Conservation (phyloP, 2,113 vertebrate species). For the Campylomormyrus tamandua region DNA sequence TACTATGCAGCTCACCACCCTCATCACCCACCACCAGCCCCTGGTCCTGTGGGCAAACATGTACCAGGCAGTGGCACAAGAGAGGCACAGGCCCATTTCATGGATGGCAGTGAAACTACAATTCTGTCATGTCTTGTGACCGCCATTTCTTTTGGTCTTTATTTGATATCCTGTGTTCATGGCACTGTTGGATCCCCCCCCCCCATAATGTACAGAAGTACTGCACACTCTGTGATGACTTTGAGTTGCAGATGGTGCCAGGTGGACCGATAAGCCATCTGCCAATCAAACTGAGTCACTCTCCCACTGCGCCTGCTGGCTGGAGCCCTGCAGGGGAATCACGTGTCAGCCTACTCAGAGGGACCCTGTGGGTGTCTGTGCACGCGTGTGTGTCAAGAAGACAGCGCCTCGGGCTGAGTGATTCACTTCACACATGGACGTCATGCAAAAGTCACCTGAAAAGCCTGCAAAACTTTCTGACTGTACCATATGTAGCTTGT, state of each 20-base stretch:
- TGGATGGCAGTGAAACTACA: background rate
- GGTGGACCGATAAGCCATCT: background rate
- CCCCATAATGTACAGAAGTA: background rate
- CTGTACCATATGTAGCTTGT: background rate
- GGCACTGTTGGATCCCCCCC: too few relatives aligned
- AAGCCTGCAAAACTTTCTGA: background rate
- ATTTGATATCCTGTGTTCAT: background rate
- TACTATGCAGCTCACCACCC: too few relatives aligned
- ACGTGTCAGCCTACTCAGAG: background rate
- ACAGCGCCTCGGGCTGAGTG: background rate
- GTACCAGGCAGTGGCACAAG: too few relatives aligned
- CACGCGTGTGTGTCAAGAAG: background rate
- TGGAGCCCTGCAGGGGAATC: background rate
- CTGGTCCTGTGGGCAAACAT: too few relatives aligned
- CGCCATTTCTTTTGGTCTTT: background rate
- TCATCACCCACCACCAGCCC: too few relatives aligned
- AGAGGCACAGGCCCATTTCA: background rate
- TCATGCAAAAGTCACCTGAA: background rate
- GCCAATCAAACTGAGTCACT: constrained; percentile 19
- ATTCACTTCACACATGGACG: background rate
- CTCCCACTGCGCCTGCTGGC: constrained; percentile 7
- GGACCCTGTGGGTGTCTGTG: background rate
- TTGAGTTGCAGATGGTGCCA: background rate
- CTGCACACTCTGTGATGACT: background rate
- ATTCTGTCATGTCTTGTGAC: background rate